Base-by-base conservation (phyloP, 2,888 invertebrate genomes). In the Tenthredo livida region DNA sequence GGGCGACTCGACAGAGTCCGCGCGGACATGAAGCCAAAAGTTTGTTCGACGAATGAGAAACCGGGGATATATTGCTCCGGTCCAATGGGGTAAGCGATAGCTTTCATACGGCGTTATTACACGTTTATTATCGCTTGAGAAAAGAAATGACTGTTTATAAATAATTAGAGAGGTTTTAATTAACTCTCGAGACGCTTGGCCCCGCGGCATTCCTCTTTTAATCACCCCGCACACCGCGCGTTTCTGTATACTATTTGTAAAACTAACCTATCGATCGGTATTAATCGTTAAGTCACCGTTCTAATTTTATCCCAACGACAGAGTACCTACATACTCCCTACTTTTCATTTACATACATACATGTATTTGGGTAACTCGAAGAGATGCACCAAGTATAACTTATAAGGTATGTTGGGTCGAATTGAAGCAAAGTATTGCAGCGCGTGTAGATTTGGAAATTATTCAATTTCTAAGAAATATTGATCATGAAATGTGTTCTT, bases 131-230 rank as follows among this genome's bases (percentile, higher is more conserved):
- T 91, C 92, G 89, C 90, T 87, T 89, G 88, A 88, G 88, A 91
- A 47, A 91, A 91, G 91, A 92, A 92, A 92, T 91, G 91, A 91
- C 92, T 93, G 91, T 92, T 92, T 93, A 92, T 93, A 92, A 93
- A 93, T 93, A 93, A 93, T 93, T 93, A 93, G 93, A 92, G 92
- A 92, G 93, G 91, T 92, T 93, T 93, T 93, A 92, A 93, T 93
- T 93, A 92, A 92, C 91, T 91, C 91, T 90, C 90, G 90, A 90
- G 92, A 92, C 90, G 91, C 89, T 89, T 86, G 83, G 85, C 88
- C 88, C 90, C 89, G 89, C 89, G 89, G 90, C 85, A 84, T 85
- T 75, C 86, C 88, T 87, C 89, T 90, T 91, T 91, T 90, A 92
- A 92, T 92, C 92, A 90, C 89, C 86, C 67, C 82, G 65, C 84